phyloP scores from a whole-genome alignment of 1,140 invertebrate species.

The Sminthurides bifidus region DNA sequence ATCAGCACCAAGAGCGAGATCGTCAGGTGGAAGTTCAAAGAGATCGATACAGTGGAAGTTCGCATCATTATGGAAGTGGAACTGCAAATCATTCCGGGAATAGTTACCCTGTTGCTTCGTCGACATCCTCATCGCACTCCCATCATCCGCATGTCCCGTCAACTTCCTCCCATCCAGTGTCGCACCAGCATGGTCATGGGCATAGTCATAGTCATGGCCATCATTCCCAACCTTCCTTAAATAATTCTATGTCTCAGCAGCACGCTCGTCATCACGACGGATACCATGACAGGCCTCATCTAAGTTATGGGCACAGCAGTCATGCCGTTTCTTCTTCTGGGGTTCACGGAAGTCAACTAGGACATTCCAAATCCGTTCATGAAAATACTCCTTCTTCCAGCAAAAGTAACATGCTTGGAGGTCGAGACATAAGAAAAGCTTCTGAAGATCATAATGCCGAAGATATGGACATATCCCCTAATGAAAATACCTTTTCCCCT shows the following conservation, averaged over 20 bases:
- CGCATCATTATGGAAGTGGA: conserved; percentile 9
- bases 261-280: conserved; percentile 2
- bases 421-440: conserved; percentile 24
- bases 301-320: conserved; percentile 6
- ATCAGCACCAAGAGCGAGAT: conserved; percentile 14
- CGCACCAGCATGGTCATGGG: conserved; percentile 5
- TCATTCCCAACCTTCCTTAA: conserved; percentile 4
- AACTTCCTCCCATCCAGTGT: conserved; percentile 1
- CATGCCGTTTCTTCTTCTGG: conserved; percentile 8
- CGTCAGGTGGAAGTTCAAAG: conserved; percentile 6
- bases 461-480: conserved; percentile 32
- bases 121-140: conserved; percentile 9
- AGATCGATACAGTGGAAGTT: conserved; percentile 11
- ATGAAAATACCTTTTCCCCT: conserved; percentile 25
- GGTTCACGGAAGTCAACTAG: conserved; percentile 4
- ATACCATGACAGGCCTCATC: conserved; percentile 4
- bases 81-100: neutral
- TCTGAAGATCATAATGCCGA: conserved; percentile 28
- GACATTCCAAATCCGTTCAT: neutral
- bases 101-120: neutral
- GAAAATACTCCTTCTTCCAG: neutral
- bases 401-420: neutral
- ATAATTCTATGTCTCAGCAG: neutral
- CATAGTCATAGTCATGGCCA: conserved; percentile 6
- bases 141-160: conserved; percentile 22